Base-by-base conservation (phyloP, 2,888 invertebrate species). In the Endotricha flammealis region DNA sequence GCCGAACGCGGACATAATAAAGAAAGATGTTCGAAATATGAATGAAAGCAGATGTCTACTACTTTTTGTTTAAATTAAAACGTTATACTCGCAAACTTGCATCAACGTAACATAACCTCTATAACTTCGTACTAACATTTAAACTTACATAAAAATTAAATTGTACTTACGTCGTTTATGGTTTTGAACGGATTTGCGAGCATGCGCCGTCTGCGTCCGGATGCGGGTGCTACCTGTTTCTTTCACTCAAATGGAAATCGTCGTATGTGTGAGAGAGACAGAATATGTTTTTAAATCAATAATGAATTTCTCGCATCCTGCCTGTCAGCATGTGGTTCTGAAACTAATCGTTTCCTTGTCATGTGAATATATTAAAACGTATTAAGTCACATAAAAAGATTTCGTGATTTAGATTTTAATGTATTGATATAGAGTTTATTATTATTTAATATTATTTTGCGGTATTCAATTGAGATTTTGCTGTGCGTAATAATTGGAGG, bases 261-360 rank as follows among this genome's bases (percentile, higher is more conserved):
- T 10, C 17, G 11, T 14, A 44, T 8, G 48, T 32, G 44, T 44
- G 53, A 63, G 51, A 36, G 62, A 57, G 39, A 59, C 29, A 42
- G 49, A 32, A 30, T 43, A 50, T 60, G 62, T 64, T 72, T 80
- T 75, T 74, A 66, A 75, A 78, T 80, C 75, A 70, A 79, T 79
- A 80, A 80, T 77, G 75, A 71, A 65, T 72, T 68, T 65, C 67
- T 75, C 63, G 63, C 79, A 80, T 83, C 83, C 80, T 74, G 76
- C 62, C 70, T 78, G 80, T 80, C 81, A 78, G 67, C 81, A 70
- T 79, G 78, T 69, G 79, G 70, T 68, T 66, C 69, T 74, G 74
- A 77, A 79, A 83, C 79, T 76, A 81, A 83, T 83, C 78, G 80
- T 74, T 82, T 83, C 83, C 82, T 72, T 53, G 64, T 64, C 41